Conservation (phyloP, 2,113 vertebrate genomes). For the Meriones unguiculatus region DNA sequence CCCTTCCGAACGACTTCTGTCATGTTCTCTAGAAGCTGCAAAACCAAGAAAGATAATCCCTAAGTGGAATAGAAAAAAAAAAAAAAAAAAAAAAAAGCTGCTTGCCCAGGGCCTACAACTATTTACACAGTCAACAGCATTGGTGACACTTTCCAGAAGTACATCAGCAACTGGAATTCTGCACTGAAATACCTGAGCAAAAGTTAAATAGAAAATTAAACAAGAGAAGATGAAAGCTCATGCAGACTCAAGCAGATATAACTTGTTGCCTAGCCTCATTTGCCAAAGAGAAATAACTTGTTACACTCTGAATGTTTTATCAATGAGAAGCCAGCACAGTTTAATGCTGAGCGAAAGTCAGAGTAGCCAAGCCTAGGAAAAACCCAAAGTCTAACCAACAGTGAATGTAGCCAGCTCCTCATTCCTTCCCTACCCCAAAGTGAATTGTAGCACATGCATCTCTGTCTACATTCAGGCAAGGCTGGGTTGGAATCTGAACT, state of each 20-base stretch:
- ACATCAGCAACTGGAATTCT: neutral
- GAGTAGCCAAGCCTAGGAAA: neutral
- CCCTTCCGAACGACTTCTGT: conserved; percentile 97
- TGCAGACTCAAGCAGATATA: neutral
- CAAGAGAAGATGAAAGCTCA: neutral
- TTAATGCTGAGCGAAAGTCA: neutral
- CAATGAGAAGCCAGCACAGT: neutral
- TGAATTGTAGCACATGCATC: accelerated
- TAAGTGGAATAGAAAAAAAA: too few relatives aligned
- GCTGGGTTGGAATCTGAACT: neutral
- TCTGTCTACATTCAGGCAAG: neutral
- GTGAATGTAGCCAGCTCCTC: neutral
- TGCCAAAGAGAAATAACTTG: neutral
- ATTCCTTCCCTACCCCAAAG: neutral
- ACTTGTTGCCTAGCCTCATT: neutral
- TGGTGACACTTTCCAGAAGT: neutral
- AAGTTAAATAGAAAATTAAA: neutral
- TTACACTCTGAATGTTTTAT: neutral
- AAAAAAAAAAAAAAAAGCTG: too few relatives aligned
- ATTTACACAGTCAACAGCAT: neutral
- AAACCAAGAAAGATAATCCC: conserved; percentile 36
- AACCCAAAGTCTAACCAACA: neutral
- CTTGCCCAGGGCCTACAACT: neutral
- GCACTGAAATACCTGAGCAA: neutral
- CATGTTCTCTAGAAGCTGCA: conserved; percentile 98